Conservation (phyloP, 2,888 invertebrate genomes). For the Ecdyonurus torrentis region DNA sequence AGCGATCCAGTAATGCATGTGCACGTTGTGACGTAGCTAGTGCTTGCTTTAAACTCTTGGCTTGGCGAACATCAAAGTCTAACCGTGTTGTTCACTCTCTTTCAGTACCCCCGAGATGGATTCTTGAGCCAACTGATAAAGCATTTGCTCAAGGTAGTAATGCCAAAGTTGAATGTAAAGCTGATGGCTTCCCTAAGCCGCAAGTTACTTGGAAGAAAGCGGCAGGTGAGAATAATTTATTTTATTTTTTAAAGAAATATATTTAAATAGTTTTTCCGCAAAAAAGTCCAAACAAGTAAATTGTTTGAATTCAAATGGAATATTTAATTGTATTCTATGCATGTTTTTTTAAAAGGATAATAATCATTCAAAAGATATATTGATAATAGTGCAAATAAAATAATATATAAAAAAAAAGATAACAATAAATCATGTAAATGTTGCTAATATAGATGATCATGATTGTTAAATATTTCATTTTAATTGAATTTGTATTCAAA, state of each 20-base stretch:
- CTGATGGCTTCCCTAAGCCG: conserved; percentile 89
- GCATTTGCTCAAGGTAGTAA: conserved; percentile 90
- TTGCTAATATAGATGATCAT: too few species aligned
- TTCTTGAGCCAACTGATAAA: conserved; percentile 85
- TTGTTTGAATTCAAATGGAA: too few species aligned
- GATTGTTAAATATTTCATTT: conserved; percentile 3
- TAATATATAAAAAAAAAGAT: too few species aligned
- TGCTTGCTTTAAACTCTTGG: neutral
- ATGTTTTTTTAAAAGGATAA: too few species aligned
- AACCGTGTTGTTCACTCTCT: neutral
- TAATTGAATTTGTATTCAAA: neutral
- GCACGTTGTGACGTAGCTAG: neutral
- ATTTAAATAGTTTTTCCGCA: too few species aligned
- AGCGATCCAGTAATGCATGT: neutral
- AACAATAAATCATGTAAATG: too few species aligned
- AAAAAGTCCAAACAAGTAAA: too few species aligned
- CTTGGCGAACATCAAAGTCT: neutral
- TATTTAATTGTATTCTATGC: too few species aligned
- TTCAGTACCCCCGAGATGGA: conserved; percentile 93
- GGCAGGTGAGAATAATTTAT: conserved; percentile 58
- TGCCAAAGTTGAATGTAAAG: conserved; percentile 88
- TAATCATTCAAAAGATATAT: too few species aligned
- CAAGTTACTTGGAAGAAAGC: conserved; percentile 92
- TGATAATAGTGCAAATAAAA: too few species aligned
- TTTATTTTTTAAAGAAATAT: too few species aligned